Evolutionary conservation across 2,113 vertebrate species (phyloP).

Genomic region (Paradisaea rubra): DNA sequence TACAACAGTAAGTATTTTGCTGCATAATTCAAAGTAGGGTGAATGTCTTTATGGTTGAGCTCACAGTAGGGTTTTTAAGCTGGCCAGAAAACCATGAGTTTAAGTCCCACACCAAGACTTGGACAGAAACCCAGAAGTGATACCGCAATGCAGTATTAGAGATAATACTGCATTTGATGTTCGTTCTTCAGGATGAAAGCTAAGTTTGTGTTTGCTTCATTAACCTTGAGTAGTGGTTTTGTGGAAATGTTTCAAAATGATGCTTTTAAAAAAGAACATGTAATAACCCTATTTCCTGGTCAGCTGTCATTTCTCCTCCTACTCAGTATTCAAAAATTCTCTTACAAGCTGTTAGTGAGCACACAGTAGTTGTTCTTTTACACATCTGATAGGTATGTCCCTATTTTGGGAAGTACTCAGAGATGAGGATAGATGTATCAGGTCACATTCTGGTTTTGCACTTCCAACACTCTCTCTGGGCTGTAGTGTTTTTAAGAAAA

Average conservation of each 20-base stretch:
- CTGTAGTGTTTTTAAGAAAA: background rate
- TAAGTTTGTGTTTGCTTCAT: background rate
- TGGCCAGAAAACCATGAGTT: background rate
- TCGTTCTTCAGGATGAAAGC: background rate
- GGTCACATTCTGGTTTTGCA: conserved; percentile 38
- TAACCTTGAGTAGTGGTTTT: background rate
- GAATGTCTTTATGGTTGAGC: background rate
- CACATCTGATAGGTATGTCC: conserved; percentile 21
- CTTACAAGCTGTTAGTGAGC: conserved; percentile 38
- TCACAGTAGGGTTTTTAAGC: background rate
- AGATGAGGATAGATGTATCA: conserved; percentile 14
- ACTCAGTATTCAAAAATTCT: conserved; percentile 34
- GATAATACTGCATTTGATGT: background rate
- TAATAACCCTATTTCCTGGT: conserved; percentile 20
- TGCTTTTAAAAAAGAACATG: background rate
- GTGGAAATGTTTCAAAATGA: background rate
- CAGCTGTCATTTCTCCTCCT: conserved; percentile 41
- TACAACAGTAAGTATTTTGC: background rate
- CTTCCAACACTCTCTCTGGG: background rate
- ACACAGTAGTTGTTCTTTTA: conserved; percentile 35
- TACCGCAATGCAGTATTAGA: conserved; percentile 15
- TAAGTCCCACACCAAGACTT: background rate
- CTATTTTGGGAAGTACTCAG: conserved; percentile 41
- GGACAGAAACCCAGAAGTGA: background rate
- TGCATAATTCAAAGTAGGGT: background rate